Evolutionary conservation across 2,113 vertebrate genomes (phyloP).

Genomic region (Nothoprocta pentlandii): DNA sequence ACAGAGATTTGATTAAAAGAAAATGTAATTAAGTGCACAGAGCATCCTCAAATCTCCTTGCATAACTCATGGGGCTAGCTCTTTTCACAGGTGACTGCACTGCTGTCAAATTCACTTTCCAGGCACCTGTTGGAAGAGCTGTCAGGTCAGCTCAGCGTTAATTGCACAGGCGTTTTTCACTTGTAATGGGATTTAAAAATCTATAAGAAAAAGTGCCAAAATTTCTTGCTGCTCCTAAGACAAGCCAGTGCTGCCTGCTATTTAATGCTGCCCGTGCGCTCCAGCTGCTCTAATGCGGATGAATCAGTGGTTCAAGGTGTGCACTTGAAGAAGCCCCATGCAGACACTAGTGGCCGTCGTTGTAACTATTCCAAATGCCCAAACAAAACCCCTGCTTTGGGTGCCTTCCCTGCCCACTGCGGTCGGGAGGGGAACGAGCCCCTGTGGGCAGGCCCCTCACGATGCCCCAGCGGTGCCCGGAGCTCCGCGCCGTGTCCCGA

Average conservation of each 20-base stretch:
- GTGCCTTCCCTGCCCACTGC: not conserved
- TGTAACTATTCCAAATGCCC: not conserved
- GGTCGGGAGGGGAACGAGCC: too few relatives aligned
- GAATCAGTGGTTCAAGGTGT: not conserved
- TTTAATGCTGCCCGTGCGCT: not conserved
- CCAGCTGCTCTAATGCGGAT: not conserved
- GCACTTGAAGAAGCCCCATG: not conserved
- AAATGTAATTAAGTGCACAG: conserved; percentile 24
- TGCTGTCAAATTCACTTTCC: conserved; percentile 49
- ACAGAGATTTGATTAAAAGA: not conserved
- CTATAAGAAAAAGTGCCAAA: not conserved
- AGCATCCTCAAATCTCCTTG: conserved; percentile 41
- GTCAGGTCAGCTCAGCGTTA: conserved; percentile 17
- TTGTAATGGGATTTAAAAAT: not conserved
- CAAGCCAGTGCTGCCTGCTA: accelerated
- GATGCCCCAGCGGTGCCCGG: not conserved
- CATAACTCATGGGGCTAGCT: not conserved
- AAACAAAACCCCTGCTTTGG: not conserved
- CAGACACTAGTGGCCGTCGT: not conserved
- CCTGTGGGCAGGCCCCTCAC: not conserved
- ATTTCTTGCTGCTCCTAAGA: not conserved
- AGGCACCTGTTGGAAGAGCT: conserved; percentile 61
- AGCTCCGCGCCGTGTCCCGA: not conserved
- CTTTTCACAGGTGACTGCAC: conserved; percentile 54
- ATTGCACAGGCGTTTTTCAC: not conserved